Evolutionary conservation across 2,113 vertebrate species (phyloP).

Genomic region (Eubucco bourcierii): DNA sequence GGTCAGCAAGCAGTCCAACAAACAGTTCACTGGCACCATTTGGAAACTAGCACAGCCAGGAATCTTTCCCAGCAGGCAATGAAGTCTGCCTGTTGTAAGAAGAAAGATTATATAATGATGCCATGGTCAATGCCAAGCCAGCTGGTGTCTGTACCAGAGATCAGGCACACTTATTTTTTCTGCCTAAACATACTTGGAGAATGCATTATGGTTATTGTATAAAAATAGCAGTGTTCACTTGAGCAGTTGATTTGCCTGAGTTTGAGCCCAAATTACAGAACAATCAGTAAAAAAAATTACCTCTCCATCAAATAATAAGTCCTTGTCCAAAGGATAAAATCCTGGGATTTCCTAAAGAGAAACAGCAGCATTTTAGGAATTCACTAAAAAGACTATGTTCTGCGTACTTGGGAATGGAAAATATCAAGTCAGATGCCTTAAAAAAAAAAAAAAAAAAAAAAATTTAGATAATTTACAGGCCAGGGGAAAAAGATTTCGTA

Average conservation of each 20-base stretch:
- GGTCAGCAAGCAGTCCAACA: not conserved
- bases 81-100: not conserved
- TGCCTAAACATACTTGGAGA: not conserved
- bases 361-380: not conserved
- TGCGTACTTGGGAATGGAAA: not conserved
- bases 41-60: not conserved
- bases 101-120: not conserved
- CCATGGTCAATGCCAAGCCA: not conserved
- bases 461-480: not conserved
- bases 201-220: not conserved
- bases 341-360: not conserved
- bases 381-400: not conserved
- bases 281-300: not conserved
- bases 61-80: not conserved
- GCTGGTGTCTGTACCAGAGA: slow-evolving; percentile 7
- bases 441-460: not conserved
- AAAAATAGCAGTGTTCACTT: not conserved
- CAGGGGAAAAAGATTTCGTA: not conserved
- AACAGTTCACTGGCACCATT: not conserved
- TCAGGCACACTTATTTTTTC: not conserved
- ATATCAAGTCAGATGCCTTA: not conserved
- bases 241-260: not conserved
- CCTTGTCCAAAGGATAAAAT: not conserved
- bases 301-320: not conserved
- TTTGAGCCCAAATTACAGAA: not conserved